Evolutionary conservation across 1,140 invertebrate species (phyloP), one percentile per base, ranked within the genome.

Genomic region (Tetraneura akinire): DNA sequence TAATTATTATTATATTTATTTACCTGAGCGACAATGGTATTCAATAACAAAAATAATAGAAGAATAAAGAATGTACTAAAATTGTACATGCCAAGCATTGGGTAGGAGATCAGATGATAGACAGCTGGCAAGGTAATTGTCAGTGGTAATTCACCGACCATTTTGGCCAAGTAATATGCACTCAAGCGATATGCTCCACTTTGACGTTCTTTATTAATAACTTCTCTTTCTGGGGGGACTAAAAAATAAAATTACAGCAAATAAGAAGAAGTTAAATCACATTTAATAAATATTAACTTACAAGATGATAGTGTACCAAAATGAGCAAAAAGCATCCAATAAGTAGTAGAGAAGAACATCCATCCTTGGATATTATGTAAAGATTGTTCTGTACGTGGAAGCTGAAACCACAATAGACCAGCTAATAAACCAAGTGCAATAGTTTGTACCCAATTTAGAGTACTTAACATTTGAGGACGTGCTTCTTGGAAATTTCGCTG

Each of bases 261-360:
- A 68, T 32, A 16, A 21, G 16, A 14, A 29, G 26, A 55, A 21
- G n/a, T 57, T 14, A 14, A 23, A 1, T 23, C 4, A 21, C 6
- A 55, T 11, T 11, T 78, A 11, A 1, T 0, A 29, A 29, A 76
- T 42, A 53, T 76, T 55, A 29, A 70, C 81, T 90, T 85, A 91
- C 90, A 91, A 85, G 92, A 92, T 83, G 91, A 90, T 21, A 95
- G 87, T 78, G 93, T 92, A 83, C 92, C 92, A 84, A 95, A 94
- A 80, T 94, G 88, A 18, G 93, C 91, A 85, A 94, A 94, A 42
- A 95, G 87, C 91, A 94, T 94, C 93, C 93, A 95, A 84, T 94
- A 94, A 32, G 91, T 93, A 32, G 92, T 92, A 26, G 92, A 92
- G 86, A 94, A 94, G 84, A 94, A 94, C 90, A 94, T 93, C 92